Conservation (phyloP, 2,113 vertebrate species). For the Puffinus mauretanicus region DNA sequence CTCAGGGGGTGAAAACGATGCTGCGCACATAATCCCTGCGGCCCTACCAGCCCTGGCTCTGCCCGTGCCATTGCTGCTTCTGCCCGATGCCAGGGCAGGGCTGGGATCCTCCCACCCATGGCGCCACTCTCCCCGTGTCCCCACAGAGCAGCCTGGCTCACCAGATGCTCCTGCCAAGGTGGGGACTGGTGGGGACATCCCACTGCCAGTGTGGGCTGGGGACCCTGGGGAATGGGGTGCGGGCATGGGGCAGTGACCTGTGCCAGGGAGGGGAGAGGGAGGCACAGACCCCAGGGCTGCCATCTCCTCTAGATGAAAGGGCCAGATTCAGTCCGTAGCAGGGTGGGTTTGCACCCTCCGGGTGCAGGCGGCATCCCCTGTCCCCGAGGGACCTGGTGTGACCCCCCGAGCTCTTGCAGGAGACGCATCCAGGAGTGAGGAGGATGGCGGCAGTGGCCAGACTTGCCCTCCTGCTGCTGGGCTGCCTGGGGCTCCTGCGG, state of each 20-base stretch:
- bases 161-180: fast-evolving
- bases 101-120: fast-evolving
- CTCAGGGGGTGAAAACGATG: fast-evolving
- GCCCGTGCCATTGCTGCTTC: background rate
- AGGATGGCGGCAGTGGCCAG: background rate
- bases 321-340: background rate
- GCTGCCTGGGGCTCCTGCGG: background rate
- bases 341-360: background rate
- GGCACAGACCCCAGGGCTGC: background rate
- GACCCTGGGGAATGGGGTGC: fast-evolving
- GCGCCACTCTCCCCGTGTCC: background rate
- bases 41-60: fast-evolving
- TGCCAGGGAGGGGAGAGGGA: background rate
- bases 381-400: background rate
- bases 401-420: background rate
- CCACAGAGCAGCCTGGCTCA: background rate
- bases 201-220: background rate
- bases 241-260: background rate
- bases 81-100: background rate
- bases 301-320: background rate
- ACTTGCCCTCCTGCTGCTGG: background rate
- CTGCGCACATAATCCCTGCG: background rate
- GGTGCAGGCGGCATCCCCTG: background rate
- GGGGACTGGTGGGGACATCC: background rate
- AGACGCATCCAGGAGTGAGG: background rate